A percentile compares a stretch with the other conserved stretches of the same genome.
phyloP scores from a whole-genome alignment of 2,888 invertebrate species.

The Tinea pellionella region DNA sequence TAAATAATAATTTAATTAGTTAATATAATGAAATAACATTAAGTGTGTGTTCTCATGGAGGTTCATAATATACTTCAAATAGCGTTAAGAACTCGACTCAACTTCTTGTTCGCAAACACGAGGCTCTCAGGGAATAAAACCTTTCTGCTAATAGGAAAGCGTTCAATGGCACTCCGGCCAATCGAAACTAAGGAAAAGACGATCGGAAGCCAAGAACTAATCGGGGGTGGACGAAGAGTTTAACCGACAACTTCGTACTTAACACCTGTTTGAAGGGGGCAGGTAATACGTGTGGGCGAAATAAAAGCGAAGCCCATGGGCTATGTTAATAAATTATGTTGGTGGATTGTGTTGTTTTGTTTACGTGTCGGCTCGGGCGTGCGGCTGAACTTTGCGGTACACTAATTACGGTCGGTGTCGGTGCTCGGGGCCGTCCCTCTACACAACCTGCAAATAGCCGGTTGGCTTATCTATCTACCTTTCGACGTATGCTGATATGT shows the following conservation, averaged over 20 bases:
- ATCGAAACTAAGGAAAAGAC: constrained; percentile 36
- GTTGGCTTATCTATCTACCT: constrained; percentile 37
- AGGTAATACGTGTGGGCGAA: constrained; percentile 15
- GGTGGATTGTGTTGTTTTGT: constrained; percentile 15
- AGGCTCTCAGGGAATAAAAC: constrained; percentile 17
- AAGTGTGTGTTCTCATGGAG: not conserved
- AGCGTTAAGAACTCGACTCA: constrained; percentile 14
- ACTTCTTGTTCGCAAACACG: constrained; percentile 6
- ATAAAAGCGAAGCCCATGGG: constrained; percentile 13
- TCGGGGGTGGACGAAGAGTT: constrained; percentile 31
- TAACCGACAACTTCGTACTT: constrained; percentile 34
- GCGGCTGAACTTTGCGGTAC: constrained; percentile 42
- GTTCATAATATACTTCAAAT: constrained; percentile 7
- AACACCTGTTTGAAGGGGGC: constrained; percentile 24
- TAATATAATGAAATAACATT: not conserved
- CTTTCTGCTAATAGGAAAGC: constrained; percentile 26
- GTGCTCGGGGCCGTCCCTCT: constrained; percentile 21
- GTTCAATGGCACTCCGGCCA: constrained; percentile 27
- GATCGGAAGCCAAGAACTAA: constrained; percentile 35
- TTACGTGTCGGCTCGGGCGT: constrained; percentile 4
- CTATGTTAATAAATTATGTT: constrained; percentile 19
- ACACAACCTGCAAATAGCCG: constrained; percentile 46
- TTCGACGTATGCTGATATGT: not conserved
- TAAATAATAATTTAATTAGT: not conserved
- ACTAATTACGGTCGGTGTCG: constrained; percentile 46